phyloP scores from a whole-genome alignment of 1,140 invertebrate species.

The Delia radicum region DNA sequence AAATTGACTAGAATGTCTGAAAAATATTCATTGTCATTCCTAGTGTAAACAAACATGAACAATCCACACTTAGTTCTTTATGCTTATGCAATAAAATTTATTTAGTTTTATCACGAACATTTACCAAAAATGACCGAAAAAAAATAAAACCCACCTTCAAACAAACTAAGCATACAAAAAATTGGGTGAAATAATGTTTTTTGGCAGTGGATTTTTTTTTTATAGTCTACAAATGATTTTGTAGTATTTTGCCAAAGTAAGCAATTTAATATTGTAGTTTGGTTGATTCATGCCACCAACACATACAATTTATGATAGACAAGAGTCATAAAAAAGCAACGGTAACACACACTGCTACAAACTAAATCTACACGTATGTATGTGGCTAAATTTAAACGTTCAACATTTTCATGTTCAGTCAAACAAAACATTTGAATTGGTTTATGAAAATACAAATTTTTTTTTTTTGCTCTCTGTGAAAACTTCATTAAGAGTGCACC shows the following conservation, averaged over 20 bases:
- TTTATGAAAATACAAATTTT: not conserved
- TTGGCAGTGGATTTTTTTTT: not conserved
- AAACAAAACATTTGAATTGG: not conserved
- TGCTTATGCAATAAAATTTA: conserved; percentile 9
- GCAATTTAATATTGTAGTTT: conserved; percentile 5
- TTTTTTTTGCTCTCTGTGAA: no score
- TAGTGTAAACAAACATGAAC: conserved; percentile 9
- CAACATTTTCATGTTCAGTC: not conserved
- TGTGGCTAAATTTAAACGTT: not conserved
- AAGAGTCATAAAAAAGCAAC: not conserved
- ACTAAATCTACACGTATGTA: not conserved
- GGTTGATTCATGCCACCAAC: not conserved
- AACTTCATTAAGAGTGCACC: not conserved
- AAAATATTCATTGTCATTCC: conserved; percentile 6
- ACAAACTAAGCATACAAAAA: not conserved
- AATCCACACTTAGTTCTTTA: not conserved
- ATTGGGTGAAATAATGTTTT: not conserved
- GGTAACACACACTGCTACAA: not conserved
- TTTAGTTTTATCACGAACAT: conserved; percentile 9
- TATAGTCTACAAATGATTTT: not conserved
- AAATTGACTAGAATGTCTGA: not conserved
- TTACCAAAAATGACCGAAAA: not conserved
- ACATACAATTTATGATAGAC: not conserved
- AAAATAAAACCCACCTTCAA: not conserved
- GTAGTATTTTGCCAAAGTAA: not conserved